Percentiles rank a stretch among this genome's conserved stretches.
Conservation (phyloP, 2,797 vertebrate genomes). For the Columba guinea region DNA sequence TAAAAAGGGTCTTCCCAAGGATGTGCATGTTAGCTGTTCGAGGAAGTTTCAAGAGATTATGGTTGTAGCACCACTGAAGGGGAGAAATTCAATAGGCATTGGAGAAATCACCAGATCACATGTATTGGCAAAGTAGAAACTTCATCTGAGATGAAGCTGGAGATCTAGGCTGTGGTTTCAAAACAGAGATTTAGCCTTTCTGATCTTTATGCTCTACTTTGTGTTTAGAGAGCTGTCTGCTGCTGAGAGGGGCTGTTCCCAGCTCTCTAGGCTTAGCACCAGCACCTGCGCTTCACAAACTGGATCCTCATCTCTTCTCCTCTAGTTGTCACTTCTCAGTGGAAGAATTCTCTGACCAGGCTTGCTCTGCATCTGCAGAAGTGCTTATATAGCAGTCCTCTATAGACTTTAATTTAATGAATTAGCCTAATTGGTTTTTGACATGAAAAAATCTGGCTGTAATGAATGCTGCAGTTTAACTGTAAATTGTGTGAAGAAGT, state of each 20-base stretch:
- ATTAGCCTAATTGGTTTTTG: slow-evolving; percentile 1
- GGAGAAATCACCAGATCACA: background rate
- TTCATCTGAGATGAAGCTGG: background rate
- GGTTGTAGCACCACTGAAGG: background rate
- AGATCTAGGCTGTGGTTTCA: background rate
- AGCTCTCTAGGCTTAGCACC: background rate
- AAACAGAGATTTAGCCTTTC: background rate
- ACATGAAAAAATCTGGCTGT: background rate
- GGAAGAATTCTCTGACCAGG: background rate
- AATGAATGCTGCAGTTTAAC: background rate
- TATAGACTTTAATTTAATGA: background rate
- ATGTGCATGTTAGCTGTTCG: fast-evolving
- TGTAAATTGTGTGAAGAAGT: background rate
- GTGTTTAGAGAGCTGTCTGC: background rate
- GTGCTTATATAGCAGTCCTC: slow-evolving; percentile 11
- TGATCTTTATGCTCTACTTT: background rate
- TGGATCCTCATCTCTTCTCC: background rate
- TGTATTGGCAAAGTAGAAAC: background rate
- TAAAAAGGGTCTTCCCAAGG: background rate
- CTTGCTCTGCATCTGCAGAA: slow-evolving; percentile 33
- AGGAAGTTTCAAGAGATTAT: background rate
- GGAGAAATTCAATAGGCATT: background rate
- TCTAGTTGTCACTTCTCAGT: background rate
- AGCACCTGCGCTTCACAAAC: background rate
- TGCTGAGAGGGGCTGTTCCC: background rate